Conservation (phyloP, 1,140 invertebrate species). For the Macrotrachela quadricornifera region DNA sequence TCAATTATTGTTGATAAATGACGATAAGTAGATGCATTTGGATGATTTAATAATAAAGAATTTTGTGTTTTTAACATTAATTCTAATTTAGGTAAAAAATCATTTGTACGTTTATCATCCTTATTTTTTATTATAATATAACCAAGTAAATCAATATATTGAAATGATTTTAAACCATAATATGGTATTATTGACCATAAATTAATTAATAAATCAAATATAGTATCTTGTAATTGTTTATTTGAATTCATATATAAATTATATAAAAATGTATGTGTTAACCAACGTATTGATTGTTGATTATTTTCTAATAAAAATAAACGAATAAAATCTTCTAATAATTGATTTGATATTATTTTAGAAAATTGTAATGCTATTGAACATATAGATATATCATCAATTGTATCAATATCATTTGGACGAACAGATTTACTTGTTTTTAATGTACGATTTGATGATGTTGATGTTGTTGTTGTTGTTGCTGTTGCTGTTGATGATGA, state of each 20-base stretch:
- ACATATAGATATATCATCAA: too few relatives aligned
- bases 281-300: slow-evolving; percentile 72
- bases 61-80: slow-evolving; percentile 64
- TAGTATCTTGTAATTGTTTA: slow-evolving; percentile 46
- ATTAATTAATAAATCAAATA: slow-evolving; percentile 64
- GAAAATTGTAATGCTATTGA: too few relatives aligned
- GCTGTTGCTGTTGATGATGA: neutral
- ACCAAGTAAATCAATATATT: slow-evolving; percentile 83
- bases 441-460: neutral
- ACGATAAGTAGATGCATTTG: slow-evolving; percentile 64
- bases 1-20: slow-evolving; percentile 20
- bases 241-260: slow-evolving; percentile 41
- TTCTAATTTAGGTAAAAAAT: slow-evolving; percentile 51
- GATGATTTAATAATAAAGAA: slow-evolving; percentile 60
- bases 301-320: slow-evolving; percentile 81
- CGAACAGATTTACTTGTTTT: neutral
- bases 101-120: slow-evolving; percentile 12
- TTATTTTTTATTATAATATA: slow-evolving; percentile 63
- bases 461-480: neutral
- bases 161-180: slow-evolving; percentile 73
- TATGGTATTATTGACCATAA: slow-evolving; percentile 64
- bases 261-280: slow-evolving; percentile 47
- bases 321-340: slow-evolving; percentile 48
- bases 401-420: neutral
- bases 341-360: too few relatives aligned